These are phyloP conservation scores for Florisuga fusca DNA, from an alignment of 2,797 vertebrate species.

Conservation along the genomic window DNA sequence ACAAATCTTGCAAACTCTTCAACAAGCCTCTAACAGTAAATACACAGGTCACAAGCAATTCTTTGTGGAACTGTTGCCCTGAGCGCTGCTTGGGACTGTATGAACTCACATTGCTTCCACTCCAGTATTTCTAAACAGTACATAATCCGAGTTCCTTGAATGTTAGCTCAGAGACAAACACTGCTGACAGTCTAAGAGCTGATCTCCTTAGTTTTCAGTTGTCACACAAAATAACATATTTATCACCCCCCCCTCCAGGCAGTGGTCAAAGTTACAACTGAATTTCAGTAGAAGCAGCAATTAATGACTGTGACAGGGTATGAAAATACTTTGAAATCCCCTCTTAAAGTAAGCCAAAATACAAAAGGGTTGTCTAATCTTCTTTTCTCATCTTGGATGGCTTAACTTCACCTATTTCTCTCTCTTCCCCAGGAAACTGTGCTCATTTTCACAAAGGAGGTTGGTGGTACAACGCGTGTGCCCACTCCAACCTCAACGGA, in stretches of 20 bases:
- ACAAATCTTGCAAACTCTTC: not conserved
- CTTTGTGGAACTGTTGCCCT: not conserved
- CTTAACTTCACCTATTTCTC: not conserved
- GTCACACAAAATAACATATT: not conserved
- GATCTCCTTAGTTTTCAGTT: not conserved
- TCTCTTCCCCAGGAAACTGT: slow-evolving; percentile 87
- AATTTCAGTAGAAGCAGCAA: not conserved
- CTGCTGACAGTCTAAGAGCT: not conserved
- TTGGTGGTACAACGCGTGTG: slow-evolving; percentile 97
- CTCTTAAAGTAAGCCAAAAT: not conserved
- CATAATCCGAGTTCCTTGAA: not conserved
- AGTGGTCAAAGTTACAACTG: not conserved
- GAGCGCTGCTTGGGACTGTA: not conserved
- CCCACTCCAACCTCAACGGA: slow-evolving; percentile 94
- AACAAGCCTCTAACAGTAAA: not conserved
- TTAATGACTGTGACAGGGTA: not conserved
- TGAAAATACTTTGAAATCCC: not conserved
- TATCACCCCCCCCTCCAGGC: not conserved
- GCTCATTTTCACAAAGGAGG: slow-evolving; percentile 97
- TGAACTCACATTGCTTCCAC: not conserved
- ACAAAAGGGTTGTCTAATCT: not conserved
- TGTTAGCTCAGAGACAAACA: not conserved
- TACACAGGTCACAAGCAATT: not conserved
- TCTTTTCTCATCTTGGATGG: not conserved
- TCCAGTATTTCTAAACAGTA: slow-evolving; percentile 26